phyloP scores from a whole-genome alignment of 2,113 vertebrate species.

The mouse (Mus musculus) region DNA sequence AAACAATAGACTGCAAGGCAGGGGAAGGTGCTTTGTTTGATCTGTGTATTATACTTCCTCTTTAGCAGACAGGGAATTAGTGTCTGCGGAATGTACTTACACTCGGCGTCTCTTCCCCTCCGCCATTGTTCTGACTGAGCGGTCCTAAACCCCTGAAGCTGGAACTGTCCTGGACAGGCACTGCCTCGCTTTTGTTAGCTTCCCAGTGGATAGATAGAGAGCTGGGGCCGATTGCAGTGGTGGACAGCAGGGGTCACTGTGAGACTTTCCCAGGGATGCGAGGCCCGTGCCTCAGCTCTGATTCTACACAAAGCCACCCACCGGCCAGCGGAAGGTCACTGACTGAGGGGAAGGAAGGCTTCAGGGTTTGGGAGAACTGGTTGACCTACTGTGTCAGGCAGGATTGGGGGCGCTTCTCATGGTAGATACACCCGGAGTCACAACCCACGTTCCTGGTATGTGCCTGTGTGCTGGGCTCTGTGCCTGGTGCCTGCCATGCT shows the following conservation, averaged over 20 bases:
- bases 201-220: accelerated
- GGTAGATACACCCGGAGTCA: neutral
- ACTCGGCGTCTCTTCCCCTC: accelerated
- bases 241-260: constrained; percentile 87
- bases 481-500: accelerated
- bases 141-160: neutral
- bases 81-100: accelerated
- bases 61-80: constrained; percentile 31
- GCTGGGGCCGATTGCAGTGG: neutral
- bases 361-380: neutral
- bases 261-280: constrained; percentile 70
- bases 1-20: constrained; percentile 46
- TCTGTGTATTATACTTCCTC: neutral
- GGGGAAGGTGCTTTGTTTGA: neutral
- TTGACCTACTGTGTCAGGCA: neutral
- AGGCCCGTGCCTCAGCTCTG: neutral
- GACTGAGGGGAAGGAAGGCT: neutral
- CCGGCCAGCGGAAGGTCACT: constrained; percentile 3
- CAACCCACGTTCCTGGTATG: neutral
- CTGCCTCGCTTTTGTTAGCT: neutral
- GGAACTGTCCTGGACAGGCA: neutral
- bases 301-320: constrained; percentile 38
- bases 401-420: neutral
- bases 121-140: neutral
- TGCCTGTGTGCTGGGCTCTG: neutral